Percentiles rank a stretch among this genome's conserved stretches.
Evolutionary conservation across 1,140 invertebrate genomes (phyloP).

Genomic region (Diorhabda elongata): DNA sequence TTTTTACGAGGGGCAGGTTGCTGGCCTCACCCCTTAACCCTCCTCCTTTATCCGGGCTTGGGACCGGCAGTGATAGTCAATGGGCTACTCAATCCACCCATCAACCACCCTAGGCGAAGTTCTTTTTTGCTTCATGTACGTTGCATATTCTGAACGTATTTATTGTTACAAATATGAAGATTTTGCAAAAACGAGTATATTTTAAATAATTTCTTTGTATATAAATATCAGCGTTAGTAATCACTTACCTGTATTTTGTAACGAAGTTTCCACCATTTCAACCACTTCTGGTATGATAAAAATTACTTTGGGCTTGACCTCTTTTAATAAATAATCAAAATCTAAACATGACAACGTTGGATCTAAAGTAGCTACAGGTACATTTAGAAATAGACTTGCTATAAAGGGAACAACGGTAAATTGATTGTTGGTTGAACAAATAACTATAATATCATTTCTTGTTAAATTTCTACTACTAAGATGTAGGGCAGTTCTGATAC

Average conservation of each 20-base stretch:
- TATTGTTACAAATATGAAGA: no score
- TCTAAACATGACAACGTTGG: slow-evolving; percentile 28
- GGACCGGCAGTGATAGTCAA: no score
- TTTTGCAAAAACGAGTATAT: no score
- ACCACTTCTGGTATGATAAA: slow-evolving; percentile 32
- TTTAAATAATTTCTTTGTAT: no score
- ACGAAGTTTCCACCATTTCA: slow-evolving; percentile 21
- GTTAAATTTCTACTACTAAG: slow-evolving; percentile 24
- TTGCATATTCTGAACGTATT: no score
- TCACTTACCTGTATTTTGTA: slow-evolving; percentile 14
- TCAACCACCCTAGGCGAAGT: no score
- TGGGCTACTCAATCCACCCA: no score
- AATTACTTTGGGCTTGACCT: slow-evolving; percentile 33
- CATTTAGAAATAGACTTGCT: slow-evolving; percentile 30
- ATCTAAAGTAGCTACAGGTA: slow-evolving; percentile 30
- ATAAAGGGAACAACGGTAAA: slow-evolving; percentile 29
- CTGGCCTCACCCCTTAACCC: no score
- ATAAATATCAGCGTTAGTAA: no score
- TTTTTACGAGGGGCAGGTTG: no score
- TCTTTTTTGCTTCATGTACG: no score
- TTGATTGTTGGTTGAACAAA: slow-evolving; percentile 31
- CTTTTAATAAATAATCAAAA: slow-evolving; percentile 24
- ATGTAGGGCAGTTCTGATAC: slow-evolving; percentile 30
- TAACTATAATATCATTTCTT: slow-evolving; percentile 27
- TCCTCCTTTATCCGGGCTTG: no score